Base-by-base conservation (phyloP, 2,113 vertebrate species). In the Pagrus major region DNA sequence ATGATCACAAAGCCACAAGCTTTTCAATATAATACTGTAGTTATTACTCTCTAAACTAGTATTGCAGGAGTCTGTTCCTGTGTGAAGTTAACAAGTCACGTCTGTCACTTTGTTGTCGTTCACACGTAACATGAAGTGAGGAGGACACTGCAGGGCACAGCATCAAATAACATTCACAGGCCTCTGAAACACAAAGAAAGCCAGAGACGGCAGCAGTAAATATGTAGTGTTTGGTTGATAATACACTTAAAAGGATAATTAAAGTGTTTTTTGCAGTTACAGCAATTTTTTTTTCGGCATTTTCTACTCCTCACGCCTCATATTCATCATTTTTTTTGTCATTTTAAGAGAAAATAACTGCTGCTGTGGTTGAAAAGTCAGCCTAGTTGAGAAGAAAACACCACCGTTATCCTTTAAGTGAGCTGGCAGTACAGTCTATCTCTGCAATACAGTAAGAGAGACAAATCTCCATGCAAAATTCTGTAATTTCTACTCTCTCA, bases 21-120 rank as follows among this genome's bases (percentile, higher is more conserved):
- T 85, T n/a, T 83, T 84, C 46, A 66, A 79, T 84, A 89, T 70
- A 88, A 90, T 89, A 88, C 82, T 87, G 86, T 54, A 72, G 63
- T 88, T 73, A 76, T 79, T 84, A 76, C 29, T 80, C 63, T 87
- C 63, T 85, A 89, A 82, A 79, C 81, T 90, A 92, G 54, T 86
- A 78, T 78, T 88, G 85, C 92, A 74, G 78, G 81, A 78, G 51
- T 78, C 54, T 47, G 80, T 77, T 67, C 35, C 67, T 52, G 61
- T 37, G 81, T 51, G 76, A 77, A 35, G 56, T 46, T 41, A 73
- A 71, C 68, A 39, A 31, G 63, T 71, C 65, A 42, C 18, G 33
- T 85, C 67, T 21, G 39, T 64, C 23, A 42, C 64, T n/a, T 64
- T 20, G 5, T 8, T 49, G 80, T 73, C 21, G 49, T 63, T 71